A percentile compares a stretch with the other conserved stretches of the same genome.
These are phyloP conservation scores for Ictidomys tridecemlineatus DNA, from an alignment of 2,113 vertebrate species.

Conservation along the genomic window DNA sequence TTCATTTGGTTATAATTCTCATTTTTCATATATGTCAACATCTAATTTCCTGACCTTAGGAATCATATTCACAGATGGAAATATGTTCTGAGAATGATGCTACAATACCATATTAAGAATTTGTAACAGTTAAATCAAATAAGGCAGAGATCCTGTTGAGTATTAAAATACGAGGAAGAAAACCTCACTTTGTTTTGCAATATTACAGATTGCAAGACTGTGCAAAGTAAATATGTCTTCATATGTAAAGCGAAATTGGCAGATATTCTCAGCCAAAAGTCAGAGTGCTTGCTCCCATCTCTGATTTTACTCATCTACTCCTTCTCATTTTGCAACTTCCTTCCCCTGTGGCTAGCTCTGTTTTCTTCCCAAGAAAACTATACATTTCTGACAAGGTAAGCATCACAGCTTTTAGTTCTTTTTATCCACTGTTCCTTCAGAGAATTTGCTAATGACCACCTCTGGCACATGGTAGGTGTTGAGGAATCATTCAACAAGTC, in stretches of 20 bases:
- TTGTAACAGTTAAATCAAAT: background rate
- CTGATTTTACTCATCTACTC: background rate
- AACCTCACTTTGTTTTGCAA: conserved; percentile 55
- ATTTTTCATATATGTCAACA: background rate
- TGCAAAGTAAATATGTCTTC: background rate
- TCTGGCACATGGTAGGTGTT: background rate
- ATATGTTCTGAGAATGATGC: background rate
- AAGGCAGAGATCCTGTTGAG: background rate
- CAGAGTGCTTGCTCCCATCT: background rate
- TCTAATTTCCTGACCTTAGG: background rate
- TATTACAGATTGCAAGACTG: conserved; percentile 24
- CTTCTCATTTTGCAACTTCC: conserved; percentile 54
- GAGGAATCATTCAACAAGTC: conserved; percentile 9
- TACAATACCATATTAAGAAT: background rate
- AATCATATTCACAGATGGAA: accelerated
- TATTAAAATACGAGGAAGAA: background rate
- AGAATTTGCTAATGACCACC: background rate
- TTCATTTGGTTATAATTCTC: background rate
- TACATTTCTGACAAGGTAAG: background rate
- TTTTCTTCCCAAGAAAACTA: background rate
- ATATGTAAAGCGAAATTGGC: background rate
- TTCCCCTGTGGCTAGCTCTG: background rate
- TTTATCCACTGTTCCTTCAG: background rate
- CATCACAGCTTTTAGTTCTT: background rate
- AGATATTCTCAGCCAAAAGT: conserved; percentile 56